Base-by-base conservation (phyloP, 2,113 vertebrate species). In the Trogon surrucura region DNA sequence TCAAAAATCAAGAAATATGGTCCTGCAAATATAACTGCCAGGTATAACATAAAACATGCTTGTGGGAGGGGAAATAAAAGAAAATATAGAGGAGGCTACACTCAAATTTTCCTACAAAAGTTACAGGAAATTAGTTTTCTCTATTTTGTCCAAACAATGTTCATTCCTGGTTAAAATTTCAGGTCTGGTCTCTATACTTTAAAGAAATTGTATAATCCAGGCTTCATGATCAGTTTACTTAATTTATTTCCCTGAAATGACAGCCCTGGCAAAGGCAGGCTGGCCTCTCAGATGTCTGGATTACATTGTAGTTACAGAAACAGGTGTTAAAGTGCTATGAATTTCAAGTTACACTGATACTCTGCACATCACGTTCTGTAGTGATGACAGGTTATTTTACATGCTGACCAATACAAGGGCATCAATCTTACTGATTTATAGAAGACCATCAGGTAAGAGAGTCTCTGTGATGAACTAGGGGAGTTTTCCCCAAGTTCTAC, bases 221-320 rank as follows among this genome's bases (percentile, higher is more conserved):
- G 93, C 84, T 97, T 97, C 98, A 97, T 88, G 93, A 97, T 98
- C 97, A 96, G 96, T 83, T 98, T 98, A 95, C 97, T 98, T 98
- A 98, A 98, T 98, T 98, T 98, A 98, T 98, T 98, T 98, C 97
- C 78, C 85, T 98, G 97, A 98, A 98, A 98, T 98, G 98, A 98
- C 97, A 98, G 95, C 84, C 84, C 98, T 98, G 97, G 97, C 95
- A 97, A 97, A 98, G 95, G 96, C 97, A 97, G 96, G 70, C 88
- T 97, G 94, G 97, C 97, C 97, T 98, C 97, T 98, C 97, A 96
- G 97, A 98, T 98, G 97, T 98, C 98, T 98, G 97, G 97, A 98
- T 98, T 98, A 98, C 98, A 93, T 96, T 93, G 98, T 98, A 98
- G 97, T 98, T 98, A 98, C 98, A 98, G 98, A 98, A 98, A 98